These are phyloP conservation scores for Eristalis intricaria DNA, from an alignment of 2,888 invertebrate species.

Conservation along the genomic window DNA sequence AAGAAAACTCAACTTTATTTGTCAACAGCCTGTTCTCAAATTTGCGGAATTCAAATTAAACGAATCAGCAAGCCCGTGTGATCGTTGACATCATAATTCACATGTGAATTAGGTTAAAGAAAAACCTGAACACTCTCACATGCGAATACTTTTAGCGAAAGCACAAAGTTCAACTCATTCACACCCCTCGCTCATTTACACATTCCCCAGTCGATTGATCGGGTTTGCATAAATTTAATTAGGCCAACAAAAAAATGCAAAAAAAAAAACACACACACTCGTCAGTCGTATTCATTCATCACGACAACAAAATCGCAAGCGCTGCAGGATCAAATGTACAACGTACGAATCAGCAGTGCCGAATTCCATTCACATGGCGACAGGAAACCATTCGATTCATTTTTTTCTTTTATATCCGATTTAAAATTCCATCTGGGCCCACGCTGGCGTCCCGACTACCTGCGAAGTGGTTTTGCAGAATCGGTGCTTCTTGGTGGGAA, in stretches of 20 bases:
- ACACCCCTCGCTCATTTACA: slow-evolving; percentile 2
- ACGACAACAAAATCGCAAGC: slow-evolving; percentile 1
- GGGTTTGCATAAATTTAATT: slow-evolving; percentile 5
- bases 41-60: not conserved
- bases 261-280: not conserved
- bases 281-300: not conserved
- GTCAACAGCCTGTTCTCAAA: not conserved
- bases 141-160: not conserved
- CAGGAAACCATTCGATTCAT: slow-evolving; percentile 15
- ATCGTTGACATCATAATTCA: slow-evolving; percentile 5
- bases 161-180: slow-evolving; percentile 24
- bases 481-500: not conserved
- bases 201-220: slow-evolving; percentile 15
- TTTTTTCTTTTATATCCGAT: slow-evolving; percentile 2
- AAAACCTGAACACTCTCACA: not conserved
- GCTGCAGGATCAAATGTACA: slow-evolving; percentile 3
- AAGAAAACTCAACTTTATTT: not conserved
- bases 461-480: not conserved
- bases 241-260: not conserved
- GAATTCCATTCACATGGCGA: slow-evolving; percentile 24
- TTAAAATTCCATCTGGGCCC: not conserved
- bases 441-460: slow-evolving; percentile 3
- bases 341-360: not conserved
- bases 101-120: not conserved
- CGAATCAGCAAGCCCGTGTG: not conserved